A percentile compares a stretch with the other conserved stretches of the same genome.
phyloP scores from a whole-genome alignment of 92 coral and sea anemone species.

The Zoanthus sociatus region DNA sequence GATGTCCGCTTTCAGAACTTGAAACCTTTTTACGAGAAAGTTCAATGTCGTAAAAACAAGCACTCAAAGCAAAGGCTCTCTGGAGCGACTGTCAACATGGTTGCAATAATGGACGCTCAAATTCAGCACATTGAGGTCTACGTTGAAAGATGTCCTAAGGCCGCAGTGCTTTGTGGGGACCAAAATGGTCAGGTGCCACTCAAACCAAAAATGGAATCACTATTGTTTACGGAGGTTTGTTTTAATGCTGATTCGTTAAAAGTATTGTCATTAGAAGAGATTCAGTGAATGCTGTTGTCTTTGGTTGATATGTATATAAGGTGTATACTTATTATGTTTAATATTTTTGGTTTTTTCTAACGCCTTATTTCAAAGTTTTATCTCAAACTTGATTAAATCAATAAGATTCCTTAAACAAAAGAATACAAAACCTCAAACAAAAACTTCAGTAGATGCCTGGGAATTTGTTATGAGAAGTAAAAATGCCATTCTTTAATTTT shows the following conservation, averaged over 20 bases:
- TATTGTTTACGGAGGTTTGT: conserved; percentile 86
- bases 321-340: no score
- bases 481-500: no score
- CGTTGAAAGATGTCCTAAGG: conserved; percentile 91
- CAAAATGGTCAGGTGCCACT: conserved; percentile 91
- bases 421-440: no score
- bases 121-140: conserved; percentile 89
- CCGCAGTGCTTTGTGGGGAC: conserved; percentile 95
- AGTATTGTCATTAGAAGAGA: no score
- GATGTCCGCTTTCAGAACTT: conserved; percentile 48
- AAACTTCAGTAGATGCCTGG: no score
- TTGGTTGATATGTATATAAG: no score
- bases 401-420: no score
- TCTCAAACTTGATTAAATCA: no score
- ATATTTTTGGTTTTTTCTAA: no score
- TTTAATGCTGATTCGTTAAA: not conserved
- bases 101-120: conserved; percentile 84
- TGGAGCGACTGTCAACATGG: conserved; percentile 84
- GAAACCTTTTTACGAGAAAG: conserved; percentile 55
- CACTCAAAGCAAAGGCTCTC: conserved; percentile 90
- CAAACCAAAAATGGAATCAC: conserved; percentile 85
- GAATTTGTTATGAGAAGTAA: no score
- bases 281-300: no score
- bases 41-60: conserved; percentile 94
- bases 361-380: no score